A percentile compares a stretch with the other conserved stretches of the same genome.
Evolutionary conservation across 2,797 vertebrate species (phyloP).

Genomic region (Hozukius guyotensis): DNA sequence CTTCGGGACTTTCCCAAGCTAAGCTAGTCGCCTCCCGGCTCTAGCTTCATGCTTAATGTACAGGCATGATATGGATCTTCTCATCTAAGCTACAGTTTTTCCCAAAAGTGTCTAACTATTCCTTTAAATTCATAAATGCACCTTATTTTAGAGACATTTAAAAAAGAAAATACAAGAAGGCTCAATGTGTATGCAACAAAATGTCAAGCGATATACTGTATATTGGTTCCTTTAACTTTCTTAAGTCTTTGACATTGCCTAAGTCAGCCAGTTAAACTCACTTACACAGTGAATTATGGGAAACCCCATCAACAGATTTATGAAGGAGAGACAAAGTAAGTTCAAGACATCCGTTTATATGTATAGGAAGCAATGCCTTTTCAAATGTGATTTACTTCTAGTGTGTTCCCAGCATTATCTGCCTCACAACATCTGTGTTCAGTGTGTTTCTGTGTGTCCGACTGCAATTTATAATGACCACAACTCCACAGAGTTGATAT

Average conservation of each 20-base stretch:
- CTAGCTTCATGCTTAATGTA: neutral
- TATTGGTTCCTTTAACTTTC: neutral
- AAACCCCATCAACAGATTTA: conserved; percentile 5
- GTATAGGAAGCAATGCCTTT: conserved; percentile 18
- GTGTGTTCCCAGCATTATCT: conserved; percentile 43
- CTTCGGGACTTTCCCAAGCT: neutral
- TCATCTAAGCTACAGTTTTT: neutral
- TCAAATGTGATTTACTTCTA: conserved; percentile 33
- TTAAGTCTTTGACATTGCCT: neutral
- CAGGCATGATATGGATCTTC: neutral
- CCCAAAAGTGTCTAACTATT: neutral
- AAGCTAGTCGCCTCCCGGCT: neutral
- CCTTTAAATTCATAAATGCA: neutral
- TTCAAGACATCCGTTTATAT: conserved; percentile 9
- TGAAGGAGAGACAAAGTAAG: conserved; percentile 9
- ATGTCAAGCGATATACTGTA: neutral
- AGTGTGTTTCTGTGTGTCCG: conserved; percentile 43
- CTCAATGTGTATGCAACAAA: neutral
- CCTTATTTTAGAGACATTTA: neutral
- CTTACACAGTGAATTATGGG: neutral
- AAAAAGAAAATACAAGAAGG: no score
- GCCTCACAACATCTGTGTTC: conserved; percentile 53
- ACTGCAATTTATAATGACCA: conserved; percentile 45
- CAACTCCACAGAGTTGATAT: conserved; percentile 44
- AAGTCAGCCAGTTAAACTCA: neutral